Conservation (phyloP, 2,113 vertebrate genomes). For the Ictalurus punctatus region DNA sequence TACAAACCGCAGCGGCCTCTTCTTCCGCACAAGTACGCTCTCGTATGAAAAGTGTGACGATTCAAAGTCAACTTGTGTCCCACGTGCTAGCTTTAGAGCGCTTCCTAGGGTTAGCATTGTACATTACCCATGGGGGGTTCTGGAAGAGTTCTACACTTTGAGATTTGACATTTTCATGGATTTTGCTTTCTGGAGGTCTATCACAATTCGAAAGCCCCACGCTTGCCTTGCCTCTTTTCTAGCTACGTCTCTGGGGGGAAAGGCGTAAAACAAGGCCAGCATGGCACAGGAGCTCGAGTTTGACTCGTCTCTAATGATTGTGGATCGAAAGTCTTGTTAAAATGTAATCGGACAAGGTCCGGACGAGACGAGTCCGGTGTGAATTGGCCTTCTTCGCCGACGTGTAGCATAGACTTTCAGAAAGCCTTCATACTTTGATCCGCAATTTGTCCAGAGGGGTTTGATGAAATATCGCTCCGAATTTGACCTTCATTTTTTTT, state of each 20-base stretch:
- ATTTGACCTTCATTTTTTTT: not conserved
- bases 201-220: not conserved
- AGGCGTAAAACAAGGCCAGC: not conserved
- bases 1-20: not conserved
- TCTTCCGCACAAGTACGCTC: not conserved
- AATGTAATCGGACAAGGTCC: not conserved
- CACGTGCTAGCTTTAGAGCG: not conserved
- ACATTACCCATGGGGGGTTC: not conserved
- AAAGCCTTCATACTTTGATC: not conserved
- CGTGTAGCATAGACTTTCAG: not conserved
- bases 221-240: not conserved
- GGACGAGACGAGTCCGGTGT: not conserved
- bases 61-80: not conserved
- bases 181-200: not conserved
- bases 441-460: not conserved
- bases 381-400: not conserved
- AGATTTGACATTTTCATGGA: not conserved
- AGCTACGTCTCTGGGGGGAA: not conserved
- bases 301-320: not conserved
- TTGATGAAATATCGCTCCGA: not conserved
- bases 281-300: not conserved
- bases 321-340: not conserved
- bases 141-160: not conserved
- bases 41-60: not conserved
- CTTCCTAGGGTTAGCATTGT: not conserved